Evolutionary conservation across 2,888 invertebrate genomes (phyloP).

Genomic region (Uloborus plumipes): DNA sequence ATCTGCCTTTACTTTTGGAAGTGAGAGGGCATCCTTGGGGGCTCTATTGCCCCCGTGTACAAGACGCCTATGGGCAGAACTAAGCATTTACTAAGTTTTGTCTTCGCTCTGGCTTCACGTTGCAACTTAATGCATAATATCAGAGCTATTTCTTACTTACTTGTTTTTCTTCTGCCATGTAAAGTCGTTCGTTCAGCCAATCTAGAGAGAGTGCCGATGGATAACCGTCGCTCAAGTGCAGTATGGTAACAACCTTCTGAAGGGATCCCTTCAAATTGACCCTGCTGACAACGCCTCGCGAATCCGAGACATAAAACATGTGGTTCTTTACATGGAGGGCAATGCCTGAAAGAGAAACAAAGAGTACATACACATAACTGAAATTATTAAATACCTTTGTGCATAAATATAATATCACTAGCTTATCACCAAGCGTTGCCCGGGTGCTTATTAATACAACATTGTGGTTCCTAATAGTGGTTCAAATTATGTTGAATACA

Average conservation of each 20-base stretch:
- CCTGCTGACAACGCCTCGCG: conserved; percentile 78
- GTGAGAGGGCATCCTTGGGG: no score
- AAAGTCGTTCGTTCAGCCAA: conserved; percentile 89
- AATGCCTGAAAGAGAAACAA: conserved; percentile 75
- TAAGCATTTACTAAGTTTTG: not conserved
- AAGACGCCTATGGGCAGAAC: no score
- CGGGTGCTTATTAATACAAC: no score
- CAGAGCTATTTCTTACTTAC: conserved; percentile 63
- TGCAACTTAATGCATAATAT: not conserved
- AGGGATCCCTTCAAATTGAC: conserved; percentile 68
- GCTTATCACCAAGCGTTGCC: no score
- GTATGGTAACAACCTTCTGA: conserved; percentile 51
- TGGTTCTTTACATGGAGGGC: conserved; percentile 81
- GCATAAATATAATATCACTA: no score
- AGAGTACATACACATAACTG: no score
- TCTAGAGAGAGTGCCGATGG: conserved; percentile 78
- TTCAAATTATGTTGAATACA: no score
- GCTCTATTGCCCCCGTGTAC: no score
- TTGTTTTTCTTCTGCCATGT: conserved; percentile 81
- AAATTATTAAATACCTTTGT: no score
- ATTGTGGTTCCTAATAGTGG: no score
- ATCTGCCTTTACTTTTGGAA: no score
- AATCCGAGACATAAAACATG: conserved; percentile 83
- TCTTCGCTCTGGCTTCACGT: not conserved
- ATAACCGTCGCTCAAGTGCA: conserved; percentile 59